phyloP scores from a whole-genome alignment of 2,888 invertebrate species.

The Anodontia alba region DNA sequence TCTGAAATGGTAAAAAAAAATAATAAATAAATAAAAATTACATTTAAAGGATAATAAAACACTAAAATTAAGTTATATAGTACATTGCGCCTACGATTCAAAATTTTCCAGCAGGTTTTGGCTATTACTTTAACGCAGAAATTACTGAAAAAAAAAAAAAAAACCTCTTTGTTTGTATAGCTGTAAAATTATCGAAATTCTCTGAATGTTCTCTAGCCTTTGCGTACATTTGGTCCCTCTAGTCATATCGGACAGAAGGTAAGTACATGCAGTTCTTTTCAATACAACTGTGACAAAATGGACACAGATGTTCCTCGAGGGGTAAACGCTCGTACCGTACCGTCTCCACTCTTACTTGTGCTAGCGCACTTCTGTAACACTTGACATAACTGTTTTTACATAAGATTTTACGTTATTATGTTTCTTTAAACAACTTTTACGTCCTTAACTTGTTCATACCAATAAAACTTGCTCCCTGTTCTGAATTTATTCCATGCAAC shows the following conservation, averaged over 20 bases:
- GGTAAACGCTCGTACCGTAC: conserved; percentile 30
- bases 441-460: conserved; percentile 28
- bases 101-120: conserved; percentile 18
- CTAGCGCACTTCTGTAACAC: conserved; percentile 26
- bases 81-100: neutral
- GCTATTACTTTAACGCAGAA: conserved; percentile 8
- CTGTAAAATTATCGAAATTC: conserved; percentile 16
- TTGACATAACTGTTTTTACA: conserved; percentile 10
- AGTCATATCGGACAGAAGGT: conserved; percentile 17
- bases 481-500: conserved; percentile 5
- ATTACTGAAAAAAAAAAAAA: conserved; percentile 7
- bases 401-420: conserved; percentile 10
- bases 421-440: conserved; percentile 12
- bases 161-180: conserved; percentile 13
- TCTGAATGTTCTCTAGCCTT: conserved; percentile 16
- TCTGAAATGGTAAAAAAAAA: no score
- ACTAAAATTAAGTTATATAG: no score
- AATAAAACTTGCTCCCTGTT: neutral
- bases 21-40: no score
- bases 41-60: no score
- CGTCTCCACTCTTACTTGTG: conserved; percentile 25
- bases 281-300: conserved; percentile 10
- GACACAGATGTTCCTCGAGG: conserved; percentile 22
- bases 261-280: conserved; percentile 20
- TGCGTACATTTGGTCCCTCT: conserved; percentile 2